Conservation (phyloP, 2,797 vertebrate species). For the Peromyscus nudipes region DNA sequence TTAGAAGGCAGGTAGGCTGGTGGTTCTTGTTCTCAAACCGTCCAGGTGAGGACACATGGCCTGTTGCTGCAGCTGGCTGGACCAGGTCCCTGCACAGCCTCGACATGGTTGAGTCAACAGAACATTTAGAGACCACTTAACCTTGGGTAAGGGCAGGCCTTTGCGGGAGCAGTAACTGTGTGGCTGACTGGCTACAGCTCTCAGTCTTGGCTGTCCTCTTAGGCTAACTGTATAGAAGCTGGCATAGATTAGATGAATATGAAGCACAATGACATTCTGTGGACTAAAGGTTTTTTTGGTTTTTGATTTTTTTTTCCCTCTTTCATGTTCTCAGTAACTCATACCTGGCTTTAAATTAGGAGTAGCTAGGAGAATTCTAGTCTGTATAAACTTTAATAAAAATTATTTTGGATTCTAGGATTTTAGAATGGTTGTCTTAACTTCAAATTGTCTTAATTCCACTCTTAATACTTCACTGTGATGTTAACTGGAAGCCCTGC, state of each 20-base stretch:
- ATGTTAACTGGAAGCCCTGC: slow-evolving; percentile 67
- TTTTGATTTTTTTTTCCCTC: background rate
- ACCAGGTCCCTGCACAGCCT: background rate
- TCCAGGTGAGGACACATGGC: background rate
- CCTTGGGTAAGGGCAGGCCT: background rate
- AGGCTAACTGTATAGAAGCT: background rate
- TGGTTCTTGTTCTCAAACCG: too few species aligned
- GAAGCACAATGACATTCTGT: background rate
- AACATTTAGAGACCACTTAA: background rate
- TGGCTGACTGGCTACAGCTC: background rate
- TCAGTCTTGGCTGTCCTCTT: background rate
- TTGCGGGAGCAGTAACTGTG: background rate
- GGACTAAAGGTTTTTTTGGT: background rate
- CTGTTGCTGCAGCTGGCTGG: background rate
- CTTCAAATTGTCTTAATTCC: slow-evolving; percentile 23
- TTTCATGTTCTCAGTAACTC: background rate
- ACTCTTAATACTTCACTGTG: slow-evolving; percentile 65
- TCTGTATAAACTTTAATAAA: background rate
- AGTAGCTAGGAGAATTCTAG: background rate
- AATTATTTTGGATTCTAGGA: background rate
- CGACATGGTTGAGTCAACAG: background rate
- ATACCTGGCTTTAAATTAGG: background rate
- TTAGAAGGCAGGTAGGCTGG: background rate
- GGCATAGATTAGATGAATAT: background rate
- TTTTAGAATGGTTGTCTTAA: slow-evolving; percentile 33